Conservation (phyloP, 2,113 vertebrate genomes). For the Cisticola juncidis region DNA sequence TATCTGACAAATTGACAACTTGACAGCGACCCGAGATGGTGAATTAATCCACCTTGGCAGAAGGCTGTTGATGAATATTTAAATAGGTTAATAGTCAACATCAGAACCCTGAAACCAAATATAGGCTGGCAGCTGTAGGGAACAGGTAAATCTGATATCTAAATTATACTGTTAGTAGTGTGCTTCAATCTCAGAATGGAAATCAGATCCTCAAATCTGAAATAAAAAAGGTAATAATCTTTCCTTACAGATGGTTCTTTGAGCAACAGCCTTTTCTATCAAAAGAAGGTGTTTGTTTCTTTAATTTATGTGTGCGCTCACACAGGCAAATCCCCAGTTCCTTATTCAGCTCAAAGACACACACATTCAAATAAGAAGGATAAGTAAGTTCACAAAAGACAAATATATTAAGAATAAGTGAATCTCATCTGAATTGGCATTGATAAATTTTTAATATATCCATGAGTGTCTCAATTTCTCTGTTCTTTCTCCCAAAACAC, state of each 20-base stretch:
- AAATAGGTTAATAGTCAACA: conserved; percentile 67
- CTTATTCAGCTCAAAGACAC: neutral
- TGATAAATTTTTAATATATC: neutral
- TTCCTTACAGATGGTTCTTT: neutral
- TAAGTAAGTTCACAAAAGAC: neutral
- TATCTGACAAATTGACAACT: conserved; percentile 59
- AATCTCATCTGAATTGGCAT: neutral
- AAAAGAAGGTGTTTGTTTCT: neutral
- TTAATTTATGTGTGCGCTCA: neutral
- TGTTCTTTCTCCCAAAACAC: neutral
- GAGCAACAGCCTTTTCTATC: neutral
- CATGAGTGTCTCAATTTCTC: neutral
- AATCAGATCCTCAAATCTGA: neutral
- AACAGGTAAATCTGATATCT: conserved; percentile 36
- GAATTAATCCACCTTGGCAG: conserved; percentile 64
- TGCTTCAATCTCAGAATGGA: conserved; percentile 22
- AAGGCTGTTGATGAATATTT: conserved; percentile 66
- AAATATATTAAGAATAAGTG: neutral
- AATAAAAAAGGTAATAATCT: neutral
- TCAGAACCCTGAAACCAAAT: conserved; percentile 53
- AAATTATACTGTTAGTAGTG: conserved; percentile 10
- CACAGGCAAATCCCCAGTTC: neutral
- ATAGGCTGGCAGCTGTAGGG: conserved; percentile 22
- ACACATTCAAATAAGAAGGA: neutral
- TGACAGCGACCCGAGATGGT: neutral